Evolutionary conservation across 2,888 invertebrate species (phyloP).

Genomic region (Drosophila anceps): DNA sequence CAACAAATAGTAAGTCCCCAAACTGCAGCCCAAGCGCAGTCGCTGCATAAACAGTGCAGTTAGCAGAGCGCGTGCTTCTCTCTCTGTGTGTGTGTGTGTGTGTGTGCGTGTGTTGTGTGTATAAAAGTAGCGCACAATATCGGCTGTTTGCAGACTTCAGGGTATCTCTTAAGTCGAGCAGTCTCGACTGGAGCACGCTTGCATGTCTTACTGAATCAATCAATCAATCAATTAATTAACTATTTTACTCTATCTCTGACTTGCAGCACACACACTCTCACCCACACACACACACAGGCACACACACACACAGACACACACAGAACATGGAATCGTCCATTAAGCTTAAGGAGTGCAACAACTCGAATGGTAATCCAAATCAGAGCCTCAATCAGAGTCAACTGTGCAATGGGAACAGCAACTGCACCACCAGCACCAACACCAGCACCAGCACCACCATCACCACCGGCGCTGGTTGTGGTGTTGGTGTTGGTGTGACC

Average conservation of each 20-base stretch:
- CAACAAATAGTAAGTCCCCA: no score
- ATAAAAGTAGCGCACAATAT: no score
- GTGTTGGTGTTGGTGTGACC: conserved; percentile 43
- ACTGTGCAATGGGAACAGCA: conserved; percentile 61
- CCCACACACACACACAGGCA: not conserved
- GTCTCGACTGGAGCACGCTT: no score
- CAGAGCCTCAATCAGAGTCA: conserved; percentile 34
- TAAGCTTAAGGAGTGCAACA: conserved; percentile 74
- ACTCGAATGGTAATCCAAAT: conserved; percentile 55
- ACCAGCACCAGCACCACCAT: conserved; percentile 67
- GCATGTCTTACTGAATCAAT: no score
- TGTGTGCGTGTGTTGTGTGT: no score
- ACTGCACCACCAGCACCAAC: conserved; percentile 69
- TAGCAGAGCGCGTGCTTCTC: no score
- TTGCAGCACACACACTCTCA: conserved; percentile 30
- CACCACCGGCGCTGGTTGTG: no score
- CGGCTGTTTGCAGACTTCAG: no score
- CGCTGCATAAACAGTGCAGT: no score
- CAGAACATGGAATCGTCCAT: conserved; percentile 77
- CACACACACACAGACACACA: conserved; percentile 13
- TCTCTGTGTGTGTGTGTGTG: no score
- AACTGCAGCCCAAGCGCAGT: no score
- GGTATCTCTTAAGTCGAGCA: no score
- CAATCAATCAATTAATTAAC: conserved; percentile 17
- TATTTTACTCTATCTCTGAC: not conserved